Evolutionary conservation across 2,797 vertebrate species (phyloP), one percentile per base, ranked within the genome.

Genomic region (Cheirogaleus major): DNA sequence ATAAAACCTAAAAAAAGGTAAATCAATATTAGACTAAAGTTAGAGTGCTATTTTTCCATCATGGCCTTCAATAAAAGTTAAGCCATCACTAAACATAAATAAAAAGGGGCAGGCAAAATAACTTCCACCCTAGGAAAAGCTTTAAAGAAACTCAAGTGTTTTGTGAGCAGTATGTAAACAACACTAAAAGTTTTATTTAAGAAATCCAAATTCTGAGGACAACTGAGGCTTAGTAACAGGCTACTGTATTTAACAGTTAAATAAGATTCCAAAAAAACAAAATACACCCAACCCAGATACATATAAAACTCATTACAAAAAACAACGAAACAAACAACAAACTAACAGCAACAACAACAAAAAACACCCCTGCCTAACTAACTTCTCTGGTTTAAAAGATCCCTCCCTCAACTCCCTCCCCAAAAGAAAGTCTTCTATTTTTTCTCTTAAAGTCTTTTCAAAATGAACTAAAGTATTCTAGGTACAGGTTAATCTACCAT

Each of bases 11-110:
- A 63, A 87, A 81, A 79, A 79, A 90, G n/a, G n/a, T 25, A 85
- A 85, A 79, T 52, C 59, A 91, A 35, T 35, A 82, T 1, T 93
- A 27, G 61, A 55, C 59, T 84, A 93, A 15, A 23, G 32, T 84
- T 67, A 57, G 89, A 97, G 78, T 84, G 88, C 94, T 96, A 38
- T 91, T 96, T 96, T 23, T 92, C 69, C 69, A 93, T 17, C 41
- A 69, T 45, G 43, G 82, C 20, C 69, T 80, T 86, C 23, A 27
- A 63, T 61, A 96, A 94, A 89, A 96, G 50, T 76, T 52, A 93
- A 81, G 75, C 55, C 86, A 93, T 57, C 32, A 89, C 41, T 87
- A 95, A 80, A 91, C 59, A 89, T 96, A 97, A 98, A 97, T 95
- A 94, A 96, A 89, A 90, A 82, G 38, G 38, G 65, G 25, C 41